These are phyloP conservation scores for Didymodactylos carnosus DNA, from an alignment of 2,888 invertebrate genomes.

Conservation along the genomic window DNA sequence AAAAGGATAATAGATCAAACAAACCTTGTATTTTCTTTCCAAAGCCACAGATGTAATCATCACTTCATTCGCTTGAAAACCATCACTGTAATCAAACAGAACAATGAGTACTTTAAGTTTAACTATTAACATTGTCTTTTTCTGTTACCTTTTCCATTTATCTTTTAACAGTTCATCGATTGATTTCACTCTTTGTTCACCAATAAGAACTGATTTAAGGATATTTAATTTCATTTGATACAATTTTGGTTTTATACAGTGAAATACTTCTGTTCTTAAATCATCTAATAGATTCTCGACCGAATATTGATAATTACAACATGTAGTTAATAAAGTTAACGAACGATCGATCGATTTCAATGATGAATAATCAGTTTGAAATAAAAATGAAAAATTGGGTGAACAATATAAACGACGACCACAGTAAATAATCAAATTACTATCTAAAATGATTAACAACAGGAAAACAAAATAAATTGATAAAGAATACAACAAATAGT, in stretches of 20 bases:
- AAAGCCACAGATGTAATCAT: slow-evolving; percentile 1
- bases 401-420: slow-evolving; percentile 9
- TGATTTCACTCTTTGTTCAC: background rate
- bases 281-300: slow-evolving; percentile 10
- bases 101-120: background rate
- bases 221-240: background rate
- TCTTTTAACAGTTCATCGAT: background rate
- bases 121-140: background rate
- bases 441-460: slow-evolving; percentile 3
- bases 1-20: no score
- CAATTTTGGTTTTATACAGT: background rate
- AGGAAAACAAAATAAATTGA: background rate
- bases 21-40: slow-evolving; percentile 8
- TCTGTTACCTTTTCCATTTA: slow-evolving; percentile 7
- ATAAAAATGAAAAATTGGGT: slow-evolving; percentile 3
- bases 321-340: background rate
- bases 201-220: background rate
- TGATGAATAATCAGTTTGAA: background rate
- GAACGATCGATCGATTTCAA: background rate
- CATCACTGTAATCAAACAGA: background rate
- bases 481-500: background rate
- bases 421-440: slow-evolving; percentile 9
- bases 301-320: background rate
- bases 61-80: slow-evolving; percentile 3
- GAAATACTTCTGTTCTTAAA: background rate